phyloP scores from a whole-genome alignment of 2,113 vertebrate genomes.

The Tauraco erythrolophus region DNA sequence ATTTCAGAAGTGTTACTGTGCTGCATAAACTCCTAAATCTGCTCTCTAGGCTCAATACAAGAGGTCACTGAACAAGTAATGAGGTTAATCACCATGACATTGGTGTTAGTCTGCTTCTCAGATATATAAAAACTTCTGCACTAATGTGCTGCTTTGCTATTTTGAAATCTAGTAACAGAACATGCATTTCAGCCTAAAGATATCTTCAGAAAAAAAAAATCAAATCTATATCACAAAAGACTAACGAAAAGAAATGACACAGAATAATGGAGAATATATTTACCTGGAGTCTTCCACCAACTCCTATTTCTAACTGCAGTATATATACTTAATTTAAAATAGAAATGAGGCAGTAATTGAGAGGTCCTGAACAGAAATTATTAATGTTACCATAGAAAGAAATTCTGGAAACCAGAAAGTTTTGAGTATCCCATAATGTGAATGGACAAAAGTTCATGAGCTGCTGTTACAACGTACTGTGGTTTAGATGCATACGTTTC shows the following conservation, averaged over 20 bases:
- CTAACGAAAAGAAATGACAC: background rate
- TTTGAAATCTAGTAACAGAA: background rate
- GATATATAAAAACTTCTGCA: background rate
- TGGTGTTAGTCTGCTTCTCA: background rate
- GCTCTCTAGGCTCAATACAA: background rate
- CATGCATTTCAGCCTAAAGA: background rate
- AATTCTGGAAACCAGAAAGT: background rate
- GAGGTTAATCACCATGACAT: background rate
- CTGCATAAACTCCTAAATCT: background rate
- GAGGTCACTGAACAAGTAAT: background rate
- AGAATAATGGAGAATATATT: background rate
- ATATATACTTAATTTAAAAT: background rate
- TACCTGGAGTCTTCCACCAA: background rate
- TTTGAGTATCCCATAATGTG: background rate
- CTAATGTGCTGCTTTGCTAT: background rate
- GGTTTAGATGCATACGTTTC: background rate
- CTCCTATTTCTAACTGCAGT: background rate
- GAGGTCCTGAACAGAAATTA: background rate
- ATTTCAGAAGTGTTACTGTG: background rate
- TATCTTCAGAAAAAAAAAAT: background rate
- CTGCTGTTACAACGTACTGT: background rate
- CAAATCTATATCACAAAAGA: background rate
- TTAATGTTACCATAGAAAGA: background rate
- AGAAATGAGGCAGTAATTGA: background rate
- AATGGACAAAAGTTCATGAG: background rate